phyloP scores from a whole-genome alignment of 2,888 invertebrate species.

The Sesia apiformis region DNA sequence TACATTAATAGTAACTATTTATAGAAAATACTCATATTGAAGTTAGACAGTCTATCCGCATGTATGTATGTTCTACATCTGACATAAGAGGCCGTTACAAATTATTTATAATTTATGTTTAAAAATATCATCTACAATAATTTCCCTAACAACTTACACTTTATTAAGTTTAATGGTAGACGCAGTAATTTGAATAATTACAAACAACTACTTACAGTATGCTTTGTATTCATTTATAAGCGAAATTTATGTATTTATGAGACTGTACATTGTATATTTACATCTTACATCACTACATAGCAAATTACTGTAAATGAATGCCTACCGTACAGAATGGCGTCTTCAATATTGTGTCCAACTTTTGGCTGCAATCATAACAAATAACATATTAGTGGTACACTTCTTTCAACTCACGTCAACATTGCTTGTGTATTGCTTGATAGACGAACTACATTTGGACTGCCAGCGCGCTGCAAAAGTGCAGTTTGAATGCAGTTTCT shows the following conservation, averaged over 20 bases:
- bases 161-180: neutral
- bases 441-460: too few relatives aligned
- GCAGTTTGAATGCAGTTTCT: too few relatives aligned
- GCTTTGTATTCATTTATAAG: neutral
- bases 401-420: too few relatives aligned
- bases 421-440: too few relatives aligned
- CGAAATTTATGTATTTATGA: conserved; percentile 13
- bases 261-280: conserved; percentile 41
- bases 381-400: neutral
- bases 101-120: conserved; percentile 13
- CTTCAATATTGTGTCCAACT: conserved; percentile 89
- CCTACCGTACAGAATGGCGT: conserved; percentile 31
- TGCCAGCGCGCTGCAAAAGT: too few relatives aligned
- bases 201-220: neutral
- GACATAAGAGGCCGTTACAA: conserved; percentile 37
- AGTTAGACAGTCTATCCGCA: conserved; percentile 54
- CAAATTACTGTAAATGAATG: conserved; percentile 26
- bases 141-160: neutral
- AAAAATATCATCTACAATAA: neutral
- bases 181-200: neutral
- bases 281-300: neutral
- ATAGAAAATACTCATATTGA: neutral
- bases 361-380: conserved; percentile 77
- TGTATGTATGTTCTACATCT: conserved; percentile 24
- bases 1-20: conserved; percentile 4